Conservation (phyloP, 2,888 invertebrate species). For the Harpagoxenus sublaevis region DNA sequence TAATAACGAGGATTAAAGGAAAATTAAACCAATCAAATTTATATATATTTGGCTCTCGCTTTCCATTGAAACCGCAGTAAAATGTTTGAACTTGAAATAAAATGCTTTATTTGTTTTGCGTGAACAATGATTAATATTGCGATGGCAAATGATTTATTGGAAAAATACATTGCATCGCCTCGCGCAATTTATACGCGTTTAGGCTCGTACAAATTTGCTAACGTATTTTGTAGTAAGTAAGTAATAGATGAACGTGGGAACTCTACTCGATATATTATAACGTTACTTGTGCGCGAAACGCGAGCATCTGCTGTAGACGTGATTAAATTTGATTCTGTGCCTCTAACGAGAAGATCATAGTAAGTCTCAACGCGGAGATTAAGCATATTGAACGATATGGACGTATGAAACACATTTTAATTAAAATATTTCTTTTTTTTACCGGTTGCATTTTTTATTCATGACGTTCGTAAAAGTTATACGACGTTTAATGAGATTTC, state of each 20-base stretch:
- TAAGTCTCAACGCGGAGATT: background rate
- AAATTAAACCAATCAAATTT: background rate
- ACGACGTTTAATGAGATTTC: background rate
- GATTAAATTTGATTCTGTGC: conserved; percentile 31
- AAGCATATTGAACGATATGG: background rate
- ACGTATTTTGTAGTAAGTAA: background rate
- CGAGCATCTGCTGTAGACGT: conserved; percentile 2
- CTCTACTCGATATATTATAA: background rate
- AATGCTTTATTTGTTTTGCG: background rate
- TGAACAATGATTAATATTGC: conserved; percentile 11
- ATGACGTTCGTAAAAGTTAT: background rate
- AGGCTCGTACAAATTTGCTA: conserved; percentile 17
- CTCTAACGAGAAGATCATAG: background rate
- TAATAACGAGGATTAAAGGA: background rate
- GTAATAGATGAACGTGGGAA: conserved; percentile 2
- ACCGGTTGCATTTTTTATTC: background rate
- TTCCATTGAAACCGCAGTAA: background rate
- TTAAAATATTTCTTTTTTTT: background rate
- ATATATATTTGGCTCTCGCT: background rate
- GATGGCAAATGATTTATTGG: background rate
- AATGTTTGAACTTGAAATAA: background rate
- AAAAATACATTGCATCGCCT: background rate
- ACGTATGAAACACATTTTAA: background rate
- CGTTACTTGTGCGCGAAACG: conserved; percentile 5
- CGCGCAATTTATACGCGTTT: background rate